Evolutionary conservation across 2,888 invertebrate genomes (phyloP).

Genomic region (Zeuzera pyrina): DNA sequence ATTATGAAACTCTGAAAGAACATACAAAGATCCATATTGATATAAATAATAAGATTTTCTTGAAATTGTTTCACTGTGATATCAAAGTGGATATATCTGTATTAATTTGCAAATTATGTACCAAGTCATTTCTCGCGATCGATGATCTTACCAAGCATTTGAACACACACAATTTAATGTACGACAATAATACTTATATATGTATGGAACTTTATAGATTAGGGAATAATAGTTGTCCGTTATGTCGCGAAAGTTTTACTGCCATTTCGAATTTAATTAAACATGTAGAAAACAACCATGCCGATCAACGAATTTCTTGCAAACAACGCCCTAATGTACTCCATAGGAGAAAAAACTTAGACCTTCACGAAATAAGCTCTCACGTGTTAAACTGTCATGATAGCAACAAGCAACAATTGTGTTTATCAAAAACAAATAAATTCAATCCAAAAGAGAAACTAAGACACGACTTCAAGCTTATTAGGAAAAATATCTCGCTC

Average conservation of each 20-base stretch:
- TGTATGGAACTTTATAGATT: slow-evolving; percentile 9
- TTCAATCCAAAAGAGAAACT: no score
- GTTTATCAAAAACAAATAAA: no score
- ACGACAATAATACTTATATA: slow-evolving; percentile 3
- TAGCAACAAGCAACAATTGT: no score
- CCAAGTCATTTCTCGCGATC: slow-evolving; percentile 3
- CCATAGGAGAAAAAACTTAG: no score
- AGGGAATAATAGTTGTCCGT: slow-evolving; percentile 8
- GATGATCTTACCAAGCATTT: slow-evolving; percentile 9
- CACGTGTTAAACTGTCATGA: no score
- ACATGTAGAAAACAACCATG: slow-evolving; percentile 8
- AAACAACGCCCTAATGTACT: no score
- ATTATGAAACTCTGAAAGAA: slow-evolving; percentile 1
- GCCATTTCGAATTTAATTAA: slow-evolving; percentile 6
- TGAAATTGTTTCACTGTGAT: slow-evolving; percentile 1
- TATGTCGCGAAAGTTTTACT: slow-evolving; percentile 8
- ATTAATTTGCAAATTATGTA: slow-evolving; percentile 9
- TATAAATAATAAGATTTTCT: background rate
- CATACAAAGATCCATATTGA: slow-evolving; percentile 1
- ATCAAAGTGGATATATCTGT: slow-evolving; percentile 11
- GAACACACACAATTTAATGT: slow-evolving; percentile 7
- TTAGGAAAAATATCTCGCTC: slow-evolving; percentile 11
- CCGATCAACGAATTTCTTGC: slow-evolving; percentile 15
- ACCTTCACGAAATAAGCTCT: no score
- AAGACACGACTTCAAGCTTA: no score